A percentile compares a stretch with the other conserved stretches of the same genome.
phyloP scores from a whole-genome alignment of 2,888 invertebrate genomes.

The Aradus depressus region DNA sequence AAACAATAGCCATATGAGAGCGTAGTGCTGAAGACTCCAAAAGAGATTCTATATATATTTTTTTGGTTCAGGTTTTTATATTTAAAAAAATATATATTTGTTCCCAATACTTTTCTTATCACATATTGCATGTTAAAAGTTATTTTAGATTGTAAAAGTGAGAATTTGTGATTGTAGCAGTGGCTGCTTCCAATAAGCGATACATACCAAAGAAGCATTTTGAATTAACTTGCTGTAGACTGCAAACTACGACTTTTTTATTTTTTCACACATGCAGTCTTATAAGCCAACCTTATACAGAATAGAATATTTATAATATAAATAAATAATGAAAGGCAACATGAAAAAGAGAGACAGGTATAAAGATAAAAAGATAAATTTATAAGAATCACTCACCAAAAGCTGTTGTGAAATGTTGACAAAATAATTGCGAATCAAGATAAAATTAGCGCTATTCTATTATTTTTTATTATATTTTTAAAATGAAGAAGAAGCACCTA shows the following conservation, averaged over 20 bases:
- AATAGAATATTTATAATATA: constrained; percentile 5
- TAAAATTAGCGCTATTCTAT: too few relatives aligned
- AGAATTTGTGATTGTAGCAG: constrained; percentile 11
- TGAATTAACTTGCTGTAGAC: constrained; percentile 9
- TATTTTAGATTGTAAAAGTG: too few relatives aligned
- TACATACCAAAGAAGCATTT: constrained; percentile 26
- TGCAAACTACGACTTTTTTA: constrained; percentile 20
- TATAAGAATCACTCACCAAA: constrained; percentile 13
- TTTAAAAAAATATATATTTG: too few relatives aligned
- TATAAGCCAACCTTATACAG: constrained; percentile 11
- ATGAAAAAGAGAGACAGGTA: constrained; percentile 17
- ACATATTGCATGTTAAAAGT: too few relatives aligned
- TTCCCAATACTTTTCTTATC: too few relatives aligned
- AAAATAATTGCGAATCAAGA: too few relatives aligned
- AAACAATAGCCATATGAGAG: too few relatives aligned
- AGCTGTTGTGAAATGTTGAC: too few relatives aligned
- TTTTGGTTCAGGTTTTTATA: too few relatives aligned
- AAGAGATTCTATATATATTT: too few relatives aligned
- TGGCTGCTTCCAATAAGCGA: constrained; percentile 24
- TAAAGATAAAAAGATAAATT: constrained; percentile 1
- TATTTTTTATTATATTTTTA: too few relatives aligned
- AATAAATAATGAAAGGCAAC: constrained; percentile 9
- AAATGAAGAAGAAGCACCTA: constrained; percentile 14
- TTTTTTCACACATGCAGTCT: constrained; percentile 14
- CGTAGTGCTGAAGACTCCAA: too few relatives aligned